phyloP scores from a whole-genome alignment of 2,888 invertebrate genomes.

The Adelognathus sp. region DNA sequence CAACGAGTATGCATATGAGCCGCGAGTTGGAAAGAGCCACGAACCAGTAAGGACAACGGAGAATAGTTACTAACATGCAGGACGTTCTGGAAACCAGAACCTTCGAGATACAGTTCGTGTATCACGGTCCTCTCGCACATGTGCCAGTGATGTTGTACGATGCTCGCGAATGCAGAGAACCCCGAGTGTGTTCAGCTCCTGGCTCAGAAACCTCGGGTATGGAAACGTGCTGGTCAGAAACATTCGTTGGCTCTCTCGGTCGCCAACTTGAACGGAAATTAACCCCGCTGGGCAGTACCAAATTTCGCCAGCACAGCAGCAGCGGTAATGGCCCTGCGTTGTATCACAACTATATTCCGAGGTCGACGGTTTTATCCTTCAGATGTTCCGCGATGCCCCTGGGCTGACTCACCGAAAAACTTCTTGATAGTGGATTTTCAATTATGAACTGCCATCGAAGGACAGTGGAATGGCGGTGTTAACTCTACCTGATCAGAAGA shows the following conservation, averaged over 20 bases:
- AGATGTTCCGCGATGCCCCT: background rate
- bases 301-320: conserved; percentile 50
- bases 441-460: too few species aligned
- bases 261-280: conserved; percentile 58
- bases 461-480: too few species aligned
- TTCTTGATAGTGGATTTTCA: too few species aligned
- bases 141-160: conserved; percentile 6
- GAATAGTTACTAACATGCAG: conserved; percentile 46
- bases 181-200: conserved; percentile 19
- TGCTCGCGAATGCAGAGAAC: conserved; percentile 25
- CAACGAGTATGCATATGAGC: conserved; percentile 40
- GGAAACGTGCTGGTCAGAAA: conserved; percentile 57
- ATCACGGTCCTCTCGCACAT: conserved; percentile 30
- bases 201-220: conserved; percentile 23
- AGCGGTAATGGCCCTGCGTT: conserved; percentile 12
- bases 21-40: background rate
- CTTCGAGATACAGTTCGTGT: conserved; percentile 23
- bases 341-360: conserved; percentile 25
- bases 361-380: conserved; percentile 13
- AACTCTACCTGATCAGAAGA: too few species aligned
- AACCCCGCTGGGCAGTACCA: conserved; percentile 44
- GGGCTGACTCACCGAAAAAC: background rate
- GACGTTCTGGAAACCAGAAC: conserved; percentile 31
- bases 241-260: conserved; percentile 48
- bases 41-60: conserved; percentile 38